Percentiles rank a stretch among this genome's conserved stretches.
phyloP scores from a whole-genome alignment of 2,797 vertebrate genomes.

The Botia kubotai region DNA sequence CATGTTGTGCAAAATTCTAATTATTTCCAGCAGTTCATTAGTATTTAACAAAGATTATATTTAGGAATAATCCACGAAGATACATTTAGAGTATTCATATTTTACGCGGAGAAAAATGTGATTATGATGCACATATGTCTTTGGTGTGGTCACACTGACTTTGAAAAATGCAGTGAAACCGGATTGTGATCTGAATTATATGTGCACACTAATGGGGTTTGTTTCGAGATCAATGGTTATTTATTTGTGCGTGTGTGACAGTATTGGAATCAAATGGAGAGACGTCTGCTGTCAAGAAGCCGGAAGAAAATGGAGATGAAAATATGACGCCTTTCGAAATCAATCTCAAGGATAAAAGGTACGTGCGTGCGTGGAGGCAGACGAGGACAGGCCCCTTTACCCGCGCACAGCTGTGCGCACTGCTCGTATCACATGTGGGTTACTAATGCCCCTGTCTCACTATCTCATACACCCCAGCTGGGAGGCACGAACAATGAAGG shows the following conservation, averaged over 20 bases:
- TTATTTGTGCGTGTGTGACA: slow-evolving; percentile 61
- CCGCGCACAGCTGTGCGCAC: neutral
- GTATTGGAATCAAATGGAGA: slow-evolving; percentile 76
- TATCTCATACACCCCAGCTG: slow-evolving; percentile 44
- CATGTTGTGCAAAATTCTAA: too few species aligned
- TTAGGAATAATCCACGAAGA: neutral
- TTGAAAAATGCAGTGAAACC: neutral
- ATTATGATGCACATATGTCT: too few species aligned
- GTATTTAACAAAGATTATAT: too few species aligned
- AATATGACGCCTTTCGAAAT: slow-evolving; percentile 90
- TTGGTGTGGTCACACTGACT: neutral
- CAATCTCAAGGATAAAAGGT: slow-evolving; percentile 91
- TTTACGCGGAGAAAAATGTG: neutral
- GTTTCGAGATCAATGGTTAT: slow-evolving; percentile 6
- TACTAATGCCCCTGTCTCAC: neutral
- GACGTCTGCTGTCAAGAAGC: slow-evolving; percentile 59
- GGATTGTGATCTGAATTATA: neutral
- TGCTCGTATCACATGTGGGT: neutral
- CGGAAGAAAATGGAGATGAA: slow-evolving; percentile 65
- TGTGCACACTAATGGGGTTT: neutral
- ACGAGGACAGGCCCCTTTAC: neutral
- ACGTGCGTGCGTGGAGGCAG: slow-evolving; percentile 30
- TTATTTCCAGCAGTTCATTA: too few species aligned
- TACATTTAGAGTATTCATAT: neutral
- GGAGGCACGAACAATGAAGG: slow-evolving; percentile 25